Evolutionary conservation across 2,888 invertebrate genomes (phyloP).

Genomic region (Acrobasis repandana): DNA sequence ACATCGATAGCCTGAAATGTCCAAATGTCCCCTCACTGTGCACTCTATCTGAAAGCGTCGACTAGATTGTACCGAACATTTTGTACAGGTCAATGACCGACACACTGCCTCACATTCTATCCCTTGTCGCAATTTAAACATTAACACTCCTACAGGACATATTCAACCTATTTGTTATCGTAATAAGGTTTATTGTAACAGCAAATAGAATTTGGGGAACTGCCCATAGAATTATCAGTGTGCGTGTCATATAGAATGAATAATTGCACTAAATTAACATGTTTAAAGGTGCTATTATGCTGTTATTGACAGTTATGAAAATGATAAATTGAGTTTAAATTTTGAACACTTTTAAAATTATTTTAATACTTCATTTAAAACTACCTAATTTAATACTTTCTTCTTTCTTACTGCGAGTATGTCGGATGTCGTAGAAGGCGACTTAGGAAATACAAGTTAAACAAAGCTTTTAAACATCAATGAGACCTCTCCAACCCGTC

Average conservation of each 20-base stretch:
- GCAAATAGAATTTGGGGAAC: constrained; percentile 30
- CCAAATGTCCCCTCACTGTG: constrained; percentile 43
- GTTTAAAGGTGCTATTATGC: constrained; percentile 7
- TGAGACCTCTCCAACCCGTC: too few relatives aligned
- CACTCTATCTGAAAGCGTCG: constrained; percentile 60
- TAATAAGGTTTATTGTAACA: constrained; percentile 24
- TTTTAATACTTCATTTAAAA: too few relatives aligned
- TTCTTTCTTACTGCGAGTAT: too few relatives aligned
- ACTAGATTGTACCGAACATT: constrained; percentile 60
- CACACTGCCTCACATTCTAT: constrained; percentile 74
- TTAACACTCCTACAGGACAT: constrained; percentile 25
- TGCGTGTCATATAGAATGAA: constrained; percentile 26
- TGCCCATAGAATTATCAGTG: constrained; percentile 21
- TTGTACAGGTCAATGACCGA: constrained; percentile 66
- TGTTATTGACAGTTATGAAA: background rate
- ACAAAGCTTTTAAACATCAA: too few relatives aligned
- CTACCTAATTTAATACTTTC: too few relatives aligned
- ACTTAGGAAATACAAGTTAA: too few relatives aligned
- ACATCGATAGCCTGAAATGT: constrained; percentile 2
- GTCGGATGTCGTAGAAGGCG: too few relatives aligned
- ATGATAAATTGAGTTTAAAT: constrained; percentile 4
- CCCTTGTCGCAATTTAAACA: constrained; percentile 39
- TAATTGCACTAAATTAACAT: constrained; percentile 11
- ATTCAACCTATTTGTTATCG: constrained; percentile 23
- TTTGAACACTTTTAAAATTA: too few relatives aligned